Evolutionary conservation across 2,797 vertebrate genomes (phyloP).

Genomic region (Distichodus sexfasciatus): DNA sequence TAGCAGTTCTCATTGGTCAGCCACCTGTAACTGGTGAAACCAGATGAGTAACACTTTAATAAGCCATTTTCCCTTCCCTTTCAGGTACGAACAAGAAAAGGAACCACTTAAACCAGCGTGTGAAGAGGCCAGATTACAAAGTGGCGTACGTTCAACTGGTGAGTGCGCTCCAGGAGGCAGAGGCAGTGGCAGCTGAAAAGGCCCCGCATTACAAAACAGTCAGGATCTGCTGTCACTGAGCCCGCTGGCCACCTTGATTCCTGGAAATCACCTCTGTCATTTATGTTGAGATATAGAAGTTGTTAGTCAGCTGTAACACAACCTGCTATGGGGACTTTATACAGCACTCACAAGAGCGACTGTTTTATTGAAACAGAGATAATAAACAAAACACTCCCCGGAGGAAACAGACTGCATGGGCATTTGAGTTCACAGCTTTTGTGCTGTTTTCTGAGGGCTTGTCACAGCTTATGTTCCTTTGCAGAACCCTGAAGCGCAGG

Average conservation of each 20-base stretch:
- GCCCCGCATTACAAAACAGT: neutral
- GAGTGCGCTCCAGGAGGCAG: slow-evolving; percentile 59
- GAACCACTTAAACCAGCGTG: slow-evolving; percentile 83
- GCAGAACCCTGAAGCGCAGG: slow-evolving; percentile 43
- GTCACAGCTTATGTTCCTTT: slow-evolving; percentile 34
- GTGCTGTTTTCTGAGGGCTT: slow-evolving; percentile 35
- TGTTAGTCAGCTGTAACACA: slow-evolving; percentile 48
- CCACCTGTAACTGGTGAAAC: neutral
- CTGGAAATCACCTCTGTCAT: neutral
- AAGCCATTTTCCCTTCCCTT: slow-evolving; percentile 36
- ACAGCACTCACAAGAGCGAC: slow-evolving; percentile 6
- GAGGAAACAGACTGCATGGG: neutral
- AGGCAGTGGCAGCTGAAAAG: neutral
- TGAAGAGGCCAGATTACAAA: slow-evolving; percentile 93
- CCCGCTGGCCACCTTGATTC: slow-evolving; percentile 10
- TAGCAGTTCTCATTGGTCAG: neutral
- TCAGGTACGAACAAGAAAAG: slow-evolving; percentile 83
- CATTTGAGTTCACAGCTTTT: slow-evolving; percentile 36
- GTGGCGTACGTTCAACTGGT: slow-evolving; percentile 96
- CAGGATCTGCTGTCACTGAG: slow-evolving; percentile 5
- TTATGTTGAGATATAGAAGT: slow-evolving; percentile 41
- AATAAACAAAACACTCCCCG: slow-evolving; percentile 46
- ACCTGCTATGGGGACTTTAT: slow-evolving; percentile 21
- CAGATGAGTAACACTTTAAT: slow-evolving; percentile 4
- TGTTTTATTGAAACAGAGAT: slow-evolving; percentile 34